Base-by-base conservation (phyloP, 2,113 vertebrate genomes). In the Solea solea region DNA sequence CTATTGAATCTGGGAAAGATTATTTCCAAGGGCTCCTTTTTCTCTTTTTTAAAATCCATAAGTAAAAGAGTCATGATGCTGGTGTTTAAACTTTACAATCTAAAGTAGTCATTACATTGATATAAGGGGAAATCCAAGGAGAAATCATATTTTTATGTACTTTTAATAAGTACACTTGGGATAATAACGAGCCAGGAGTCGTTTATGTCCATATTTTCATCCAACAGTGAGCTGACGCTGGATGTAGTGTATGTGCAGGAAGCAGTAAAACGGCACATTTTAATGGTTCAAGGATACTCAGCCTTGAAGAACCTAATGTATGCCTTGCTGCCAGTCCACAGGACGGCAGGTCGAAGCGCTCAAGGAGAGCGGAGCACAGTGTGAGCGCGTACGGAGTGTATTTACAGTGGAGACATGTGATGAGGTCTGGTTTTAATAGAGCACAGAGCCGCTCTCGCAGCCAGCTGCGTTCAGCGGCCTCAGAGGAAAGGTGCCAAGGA, bases 331-430 rank as follows among this genome's bases (percentile, higher is more conserved):
- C 72, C 51, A 9, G 63, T 41, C 81, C 80, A 52, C 72, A 83
- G 79, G 81, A 89, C 67, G 2, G 8, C 21, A 60, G 81, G 82
- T 86, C 80, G 64, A 73, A 68, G 80, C 83, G 69, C 71, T 78
- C 75, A 77, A 81, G 83, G 83, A 80, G 75, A 82, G 72, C 75
- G 27, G 72, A 67, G 77, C 66, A 25, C 77, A n/a, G 78, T 73
- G 80, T 72, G 81, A 86, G 82, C 57, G 84, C 64, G 72, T 57
- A 69, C 52, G 10, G 66, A 76, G 82, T 79, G 81, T 86, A 80
- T 89, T 91, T 91, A 84, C 84, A 87, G 81, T 76, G 76, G 67
- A 75, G 14, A 69, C 59, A 88, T 79, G 88, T 86, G 86, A 87
- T 83, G 83, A 83, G 81, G 79, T 68, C 77, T 80, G 62, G 69